Evolutionary conservation across 2,113 vertebrate species (phyloP), one percentile per base, ranked within the genome.

Genomic region (Bungarus multicinctus): DNA sequence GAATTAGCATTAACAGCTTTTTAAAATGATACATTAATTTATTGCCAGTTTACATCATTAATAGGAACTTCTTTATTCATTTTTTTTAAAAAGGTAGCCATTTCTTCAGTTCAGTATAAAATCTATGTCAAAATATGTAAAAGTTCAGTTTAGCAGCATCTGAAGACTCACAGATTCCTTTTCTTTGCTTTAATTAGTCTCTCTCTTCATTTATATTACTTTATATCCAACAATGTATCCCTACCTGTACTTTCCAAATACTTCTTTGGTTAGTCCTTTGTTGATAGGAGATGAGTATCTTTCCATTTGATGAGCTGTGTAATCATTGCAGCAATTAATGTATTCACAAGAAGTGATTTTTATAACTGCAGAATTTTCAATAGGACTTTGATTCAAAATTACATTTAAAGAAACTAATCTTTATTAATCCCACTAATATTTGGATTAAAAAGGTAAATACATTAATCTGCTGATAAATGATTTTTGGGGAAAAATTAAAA

Each of bases 401-500:
- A 0, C 6, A 39, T 88, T 91, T 54, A 5, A 91, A 90, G 11
- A 69, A 95, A 69, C 43, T 85, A 0, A 16, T 34, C 81, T 92
- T 39, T 90, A 2, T 22, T 88, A 90, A 20, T 93, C 43, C 64
- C 43, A 52, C 6, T 57, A 45, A 88, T 30, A n/a, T 5, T 10
- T 6, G 87, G 5, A 39, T 0, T 88, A 27, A 86, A 34, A 2
- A 86, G 87, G 5, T 88, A 94, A 95, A 86, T 60, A 5, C 25
- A 9, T 89, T 1, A 25, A 47, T 95, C 45, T 30, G 20, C 91
- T 95, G 88, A 91, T 93, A 91, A 94, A 91, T 89, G 0, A 39
- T 94, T 92, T 94, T 64, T 0, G 5, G 92, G 88, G 90, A 18
- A 92, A 18, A 3, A 23, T 93, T 95, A 93, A 52, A 93, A 60